phyloP scores from a whole-genome alignment of 2,888 invertebrate genomes.

The Zelleria hepariella region DNA sequence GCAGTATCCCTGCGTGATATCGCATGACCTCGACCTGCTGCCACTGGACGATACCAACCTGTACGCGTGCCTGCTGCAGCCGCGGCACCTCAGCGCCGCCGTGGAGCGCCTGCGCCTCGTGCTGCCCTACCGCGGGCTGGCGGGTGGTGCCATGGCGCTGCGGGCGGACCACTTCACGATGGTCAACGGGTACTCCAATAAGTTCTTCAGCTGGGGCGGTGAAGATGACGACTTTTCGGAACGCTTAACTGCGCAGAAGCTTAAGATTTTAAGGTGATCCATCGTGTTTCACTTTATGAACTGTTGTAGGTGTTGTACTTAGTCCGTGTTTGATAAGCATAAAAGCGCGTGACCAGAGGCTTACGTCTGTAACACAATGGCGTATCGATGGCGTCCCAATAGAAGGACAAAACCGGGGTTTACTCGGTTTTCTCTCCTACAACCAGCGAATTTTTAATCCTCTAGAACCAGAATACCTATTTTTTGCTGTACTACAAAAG shows the following conservation, averaged over 20 bases:
- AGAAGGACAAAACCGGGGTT: too few relatives aligned
- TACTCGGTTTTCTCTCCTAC: too few relatives aligned
- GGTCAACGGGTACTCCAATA: conserved; percentile 54
- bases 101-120: conserved; percentile 79
- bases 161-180: conserved; percentile 35
- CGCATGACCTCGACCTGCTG: conserved; percentile 92
- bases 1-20: conserved; percentile 84
- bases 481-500: too few relatives aligned
- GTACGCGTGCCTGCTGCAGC: conserved; percentile 83
- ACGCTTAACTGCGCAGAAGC: conserved; percentile 29
- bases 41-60: conserved; percentile 86
- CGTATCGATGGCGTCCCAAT: too few relatives aligned
- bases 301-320: too few relatives aligned
- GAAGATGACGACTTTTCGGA: conserved; percentile 57
- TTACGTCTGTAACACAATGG: too few relatives aligned
- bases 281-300: background rate
- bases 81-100: conserved; percentile 90
- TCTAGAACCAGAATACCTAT: too few relatives aligned
- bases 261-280: conserved; percentile 37
- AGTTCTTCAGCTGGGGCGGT: conserved; percentile 57
- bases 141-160: conserved; percentile 56
- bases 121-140: conserved; percentile 30
- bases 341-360: too few relatives aligned
- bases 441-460: too few relatives aligned
- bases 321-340: too few relatives aligned